phyloP scores from a whole-genome alignment of 2,888 invertebrate species.

The Sarcophaga variegata region DNA sequence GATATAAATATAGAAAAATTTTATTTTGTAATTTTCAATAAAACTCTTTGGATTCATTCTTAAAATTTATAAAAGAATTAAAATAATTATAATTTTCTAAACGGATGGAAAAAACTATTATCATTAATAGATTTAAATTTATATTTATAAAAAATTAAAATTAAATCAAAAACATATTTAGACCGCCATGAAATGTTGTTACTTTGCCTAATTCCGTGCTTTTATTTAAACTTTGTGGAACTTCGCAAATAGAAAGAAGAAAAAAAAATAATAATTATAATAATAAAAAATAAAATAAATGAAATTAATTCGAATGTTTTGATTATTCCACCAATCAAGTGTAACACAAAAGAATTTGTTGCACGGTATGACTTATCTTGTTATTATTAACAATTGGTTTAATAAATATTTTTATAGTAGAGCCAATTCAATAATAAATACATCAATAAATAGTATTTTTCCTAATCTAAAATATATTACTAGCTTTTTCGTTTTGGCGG shows the following conservation, averaged over 20 bases:
- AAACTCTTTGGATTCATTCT: neutral
- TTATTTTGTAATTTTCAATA: no score
- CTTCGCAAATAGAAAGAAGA: no score
- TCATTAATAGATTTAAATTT: neutral
- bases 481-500: conserved; percentile 62
- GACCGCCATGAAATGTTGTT: conserved; percentile 46
- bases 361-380: no score
- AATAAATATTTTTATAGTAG: neutral
- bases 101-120: conserved; percentile 33
- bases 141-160: neutral
- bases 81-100: neutral
- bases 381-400: no score
- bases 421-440: conserved; percentile 5
- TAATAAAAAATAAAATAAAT: no score
- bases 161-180: conserved; percentile 33
- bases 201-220: neutral
- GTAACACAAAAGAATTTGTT: no score
- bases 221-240: no score
- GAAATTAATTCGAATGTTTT: no score
- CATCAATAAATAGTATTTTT: neutral
- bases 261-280: no score
- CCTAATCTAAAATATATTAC: neutral
- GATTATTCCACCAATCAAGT: no score
- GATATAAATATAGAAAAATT: neutral
- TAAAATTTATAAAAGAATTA: neutral